Conservation (phyloP, 2,888 invertebrate species). For the Erpobdella octoculata region DNA sequence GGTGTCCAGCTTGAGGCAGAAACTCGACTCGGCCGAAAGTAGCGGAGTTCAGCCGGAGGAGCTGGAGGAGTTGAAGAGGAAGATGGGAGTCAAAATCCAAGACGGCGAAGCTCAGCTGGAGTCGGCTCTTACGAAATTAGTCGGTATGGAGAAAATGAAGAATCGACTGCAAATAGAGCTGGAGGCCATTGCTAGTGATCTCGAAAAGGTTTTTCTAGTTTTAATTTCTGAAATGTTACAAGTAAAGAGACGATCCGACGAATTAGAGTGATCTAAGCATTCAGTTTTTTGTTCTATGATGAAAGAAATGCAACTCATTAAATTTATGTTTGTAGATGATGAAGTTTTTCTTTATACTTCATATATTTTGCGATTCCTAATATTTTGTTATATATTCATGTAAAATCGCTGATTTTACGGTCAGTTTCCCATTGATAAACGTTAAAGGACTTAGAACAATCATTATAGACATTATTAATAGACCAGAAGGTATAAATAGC, state of each 20-base stretch:
- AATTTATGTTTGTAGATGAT: too few relatives aligned
- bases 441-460: too few relatives aligned
- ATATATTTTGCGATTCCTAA: too few relatives aligned
- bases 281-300: too few relatives aligned
- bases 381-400: too few relatives aligned
- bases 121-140: slow-evolving; percentile 22
- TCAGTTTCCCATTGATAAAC: too few relatives aligned
- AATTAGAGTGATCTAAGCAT: too few relatives aligned
- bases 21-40: slow-evolving; percentile 5
- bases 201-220: slow-evolving; percentile 27
- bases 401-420: too few relatives aligned
- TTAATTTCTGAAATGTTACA: neutral
- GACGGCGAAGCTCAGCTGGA: slow-evolving; percentile 33
- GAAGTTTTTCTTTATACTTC: too few relatives aligned
- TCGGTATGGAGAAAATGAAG: slow-evolving; percentile 28
- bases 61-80: slow-evolving; percentile 32
- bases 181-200: slow-evolving; percentile 28
- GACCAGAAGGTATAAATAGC: too few relatives aligned
- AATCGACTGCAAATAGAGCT: slow-evolving; percentile 30
- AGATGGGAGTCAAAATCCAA: slow-evolving; percentile 30
- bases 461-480: too few relatives aligned
- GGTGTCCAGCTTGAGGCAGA: neutral
- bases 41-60: slow-evolving; percentile 28
- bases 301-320: too few relatives aligned
- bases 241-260: neutral